A percentile compares a stretch with the other conserved stretches of the same genome.
These are phyloP conservation scores for Capra hircus DNA, from an alignment of 2,113 vertebrate genomes.

Conservation along the genomic window DNA sequence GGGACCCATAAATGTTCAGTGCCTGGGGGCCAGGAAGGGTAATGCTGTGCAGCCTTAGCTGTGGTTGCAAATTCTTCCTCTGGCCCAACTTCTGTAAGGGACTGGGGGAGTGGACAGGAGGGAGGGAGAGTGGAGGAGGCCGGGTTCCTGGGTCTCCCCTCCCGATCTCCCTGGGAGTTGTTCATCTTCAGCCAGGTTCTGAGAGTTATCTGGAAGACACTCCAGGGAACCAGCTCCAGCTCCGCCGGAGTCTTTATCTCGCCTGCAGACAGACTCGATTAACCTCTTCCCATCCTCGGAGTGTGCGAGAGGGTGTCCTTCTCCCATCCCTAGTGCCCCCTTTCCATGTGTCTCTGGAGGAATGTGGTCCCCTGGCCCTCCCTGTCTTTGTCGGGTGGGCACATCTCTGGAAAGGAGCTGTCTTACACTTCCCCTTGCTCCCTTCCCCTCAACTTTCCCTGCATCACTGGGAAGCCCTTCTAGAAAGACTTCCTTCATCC, in stretches of 20 bases:
- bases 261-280: not conserved
- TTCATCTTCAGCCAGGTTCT: not conserved
- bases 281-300: not conserved
- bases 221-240: not conserved
- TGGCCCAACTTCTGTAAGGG: not conserved
- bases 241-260: not conserved
- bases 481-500: not conserved
- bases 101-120: too few species aligned
- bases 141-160: not conserved
- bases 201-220: not conserved
- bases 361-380: too few species aligned
- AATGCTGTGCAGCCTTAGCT: fast-evolving
- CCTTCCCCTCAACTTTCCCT: not conserved
- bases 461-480: not conserved
- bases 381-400: not conserved
- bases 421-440: not conserved
- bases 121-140: not conserved
- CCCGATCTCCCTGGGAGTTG: not conserved
- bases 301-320: not conserved
- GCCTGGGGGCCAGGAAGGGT: not conserved
- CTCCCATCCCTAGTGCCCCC: not conserved
- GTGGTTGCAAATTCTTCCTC: not conserved
- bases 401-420: not conserved
- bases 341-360: not conserved
- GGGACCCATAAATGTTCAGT: not conserved